phyloP scores from a whole-genome alignment of 2,113 vertebrate species.

The Callipepla californica region DNA sequence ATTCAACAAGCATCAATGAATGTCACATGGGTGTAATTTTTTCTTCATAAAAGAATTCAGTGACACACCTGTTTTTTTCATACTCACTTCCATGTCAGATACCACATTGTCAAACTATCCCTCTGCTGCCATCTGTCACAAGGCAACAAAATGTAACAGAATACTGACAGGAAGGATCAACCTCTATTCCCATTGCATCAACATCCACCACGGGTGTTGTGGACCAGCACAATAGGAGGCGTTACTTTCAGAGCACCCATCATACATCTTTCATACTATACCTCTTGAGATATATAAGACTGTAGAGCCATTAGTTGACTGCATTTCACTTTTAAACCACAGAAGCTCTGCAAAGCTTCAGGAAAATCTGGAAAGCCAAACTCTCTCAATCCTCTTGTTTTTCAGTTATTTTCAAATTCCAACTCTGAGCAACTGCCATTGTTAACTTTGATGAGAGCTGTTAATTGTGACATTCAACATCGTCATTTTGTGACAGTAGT shows the following conservation, averaged over 20 bases:
- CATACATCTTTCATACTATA: neutral
- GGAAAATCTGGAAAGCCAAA: neutral
- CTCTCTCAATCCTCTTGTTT: neutral
- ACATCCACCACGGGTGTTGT: neutral
- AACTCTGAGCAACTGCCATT: neutral
- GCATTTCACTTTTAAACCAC: neutral
- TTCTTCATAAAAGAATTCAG: neutral
- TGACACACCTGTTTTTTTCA: neutral
- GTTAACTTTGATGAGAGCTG: neutral
- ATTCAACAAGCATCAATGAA: neutral
- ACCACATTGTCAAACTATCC: neutral
- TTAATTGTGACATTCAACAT: neutral
- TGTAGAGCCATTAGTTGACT: neutral
- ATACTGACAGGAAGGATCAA: neutral
- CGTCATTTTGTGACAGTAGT: neutral
- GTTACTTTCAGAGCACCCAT: neutral
- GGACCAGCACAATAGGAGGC: neutral
- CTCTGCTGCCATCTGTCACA: neutral
- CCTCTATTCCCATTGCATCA: neutral
- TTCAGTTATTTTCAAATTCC: conserved; percentile 4
- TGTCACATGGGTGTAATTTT: neutral
- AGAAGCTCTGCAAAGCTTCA: neutral
- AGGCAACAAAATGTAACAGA: neutral
- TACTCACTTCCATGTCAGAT: neutral
- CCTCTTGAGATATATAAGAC: neutral